phyloP scores from a whole-genome alignment of 2,888 invertebrate species.

The Habroteleia sp. region DNA sequence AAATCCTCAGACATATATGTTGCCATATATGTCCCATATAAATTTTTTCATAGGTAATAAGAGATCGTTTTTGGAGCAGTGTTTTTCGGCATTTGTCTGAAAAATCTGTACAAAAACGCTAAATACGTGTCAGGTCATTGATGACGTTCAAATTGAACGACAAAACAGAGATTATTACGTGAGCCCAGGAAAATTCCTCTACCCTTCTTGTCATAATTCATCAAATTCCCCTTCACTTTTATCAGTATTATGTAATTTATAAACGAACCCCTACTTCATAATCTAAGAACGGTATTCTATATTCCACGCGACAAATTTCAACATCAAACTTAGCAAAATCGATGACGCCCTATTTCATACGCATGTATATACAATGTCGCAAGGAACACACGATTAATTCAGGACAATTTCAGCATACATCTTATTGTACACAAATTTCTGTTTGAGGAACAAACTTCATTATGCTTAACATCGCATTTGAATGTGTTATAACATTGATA shows the following conservation, averaged over 20 bases:
- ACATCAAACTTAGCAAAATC: conserved; percentile 60
- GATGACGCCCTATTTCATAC: conserved; percentile 58
- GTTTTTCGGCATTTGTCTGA: neutral
- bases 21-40: too few species aligned
- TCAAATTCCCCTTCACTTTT: conserved; percentile 63
- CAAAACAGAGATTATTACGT: conserved; percentile 59
- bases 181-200: conserved; percentile 51
- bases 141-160: conserved; percentile 38
- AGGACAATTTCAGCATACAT: conserved; percentile 48
- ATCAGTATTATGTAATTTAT: conserved; percentile 63
- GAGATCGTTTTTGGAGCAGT: neutral
- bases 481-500: conserved; percentile 28
- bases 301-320: conserved; percentile 63
- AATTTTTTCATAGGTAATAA: too few species aligned
- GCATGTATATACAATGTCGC: conserved; percentile 47
- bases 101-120: conserved; percentile 3
- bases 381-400: conserved; percentile 59
- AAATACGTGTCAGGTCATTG: conserved; percentile 24
- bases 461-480: conserved; percentile 33
- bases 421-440: conserved; percentile 51
- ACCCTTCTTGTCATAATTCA: conserved; percentile 63
- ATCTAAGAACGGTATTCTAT: conserved; percentile 58
- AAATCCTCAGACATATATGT: too few species aligned
- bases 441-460: conserved; percentile 49
- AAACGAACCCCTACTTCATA: conserved; percentile 46